phyloP scores from a whole-genome alignment of 2,888 invertebrate genomes.

The Oxystoma pomonae region DNA sequence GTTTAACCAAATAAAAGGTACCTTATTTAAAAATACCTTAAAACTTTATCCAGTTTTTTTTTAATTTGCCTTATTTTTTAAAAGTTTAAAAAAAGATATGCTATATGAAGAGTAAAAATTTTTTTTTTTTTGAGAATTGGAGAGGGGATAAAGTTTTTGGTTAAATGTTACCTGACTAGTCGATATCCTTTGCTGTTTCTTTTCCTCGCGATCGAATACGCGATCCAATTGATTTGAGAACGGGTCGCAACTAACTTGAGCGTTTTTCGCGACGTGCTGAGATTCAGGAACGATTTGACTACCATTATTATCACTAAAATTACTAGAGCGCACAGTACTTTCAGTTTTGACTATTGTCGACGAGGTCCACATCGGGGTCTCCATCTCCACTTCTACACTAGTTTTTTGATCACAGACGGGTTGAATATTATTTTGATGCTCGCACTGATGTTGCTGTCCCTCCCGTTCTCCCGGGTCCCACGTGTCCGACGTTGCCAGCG shows the following conservation, averaged over 20 bases:
- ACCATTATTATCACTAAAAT: slow-evolving; percentile 30
- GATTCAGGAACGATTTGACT: slow-evolving; percentile 36
- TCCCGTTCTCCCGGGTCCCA: slow-evolving; percentile 64
- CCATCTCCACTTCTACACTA: slow-evolving; percentile 36
- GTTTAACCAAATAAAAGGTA: no score
- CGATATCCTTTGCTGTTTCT: slow-evolving; percentile 45
- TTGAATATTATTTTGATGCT: slow-evolving; percentile 9
- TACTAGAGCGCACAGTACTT: slow-evolving; percentile 36
- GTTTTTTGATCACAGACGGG: slow-evolving; percentile 44
- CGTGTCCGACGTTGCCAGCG: slow-evolving; percentile 47
- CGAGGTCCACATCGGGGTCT: slow-evolving; percentile 49
- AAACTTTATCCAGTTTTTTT: no score
- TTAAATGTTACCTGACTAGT: slow-evolving; percentile 32
- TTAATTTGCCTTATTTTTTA: no score
- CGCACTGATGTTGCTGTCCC: slow-evolving; percentile 25
- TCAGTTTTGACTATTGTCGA: slow-evolving; percentile 40
- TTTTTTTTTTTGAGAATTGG: no score
- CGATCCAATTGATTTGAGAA: slow-evolving; percentile 68
- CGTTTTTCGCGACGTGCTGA: slow-evolving; percentile 19
- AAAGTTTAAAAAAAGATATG: no score
- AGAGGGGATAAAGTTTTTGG: no score
- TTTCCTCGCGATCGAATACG: slow-evolving; percentile 66
- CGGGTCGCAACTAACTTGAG: slow-evolving; percentile 53
- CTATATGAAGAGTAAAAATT: no score
- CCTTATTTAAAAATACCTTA: no score